These are phyloP conservation scores for Sphaerodactylus townsendi DNA, from an alignment of 2,113 vertebrate genomes.

Conservation along the genomic window DNA sequence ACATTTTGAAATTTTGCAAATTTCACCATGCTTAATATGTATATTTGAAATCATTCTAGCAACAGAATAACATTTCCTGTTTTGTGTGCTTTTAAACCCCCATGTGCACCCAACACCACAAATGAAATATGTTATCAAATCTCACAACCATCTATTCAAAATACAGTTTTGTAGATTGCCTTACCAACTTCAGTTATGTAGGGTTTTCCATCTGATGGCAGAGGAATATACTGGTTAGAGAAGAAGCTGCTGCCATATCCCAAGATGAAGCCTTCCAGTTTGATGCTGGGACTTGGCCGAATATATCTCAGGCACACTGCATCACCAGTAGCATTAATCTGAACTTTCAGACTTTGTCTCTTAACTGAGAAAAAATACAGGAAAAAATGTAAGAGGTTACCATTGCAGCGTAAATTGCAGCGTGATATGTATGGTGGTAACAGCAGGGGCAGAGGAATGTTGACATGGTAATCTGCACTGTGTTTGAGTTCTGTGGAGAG, in stretches of 20 bases:
- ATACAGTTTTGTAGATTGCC: conserved; percentile 35
- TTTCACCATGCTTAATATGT: background rate
- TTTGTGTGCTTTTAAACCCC: background rate
- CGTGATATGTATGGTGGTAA: no score
- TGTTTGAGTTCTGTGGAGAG: no score
- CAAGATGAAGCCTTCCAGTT: conserved; percentile 91
- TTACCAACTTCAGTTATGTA: conserved; percentile 90
- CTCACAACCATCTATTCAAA: background rate
- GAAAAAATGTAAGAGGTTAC: background rate
- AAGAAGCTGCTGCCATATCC: conserved; percentile 92
- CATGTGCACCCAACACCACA: background rate
- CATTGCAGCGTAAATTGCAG: background rate
- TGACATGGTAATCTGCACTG: no score
- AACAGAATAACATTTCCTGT: background rate
- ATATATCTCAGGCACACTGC: conserved; percentile 90
- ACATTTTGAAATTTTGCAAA: conserved; percentile 3
- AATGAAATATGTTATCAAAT: background rate
- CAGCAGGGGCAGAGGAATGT: no score
- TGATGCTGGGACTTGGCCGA: conserved; percentile 80
- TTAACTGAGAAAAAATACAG: conserved; percentile 75
- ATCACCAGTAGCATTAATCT: conserved; percentile 90
- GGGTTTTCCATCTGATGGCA: conserved; percentile 86
- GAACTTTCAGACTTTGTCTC: conserved; percentile 89
- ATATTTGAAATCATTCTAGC: background rate
- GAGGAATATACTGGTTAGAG: conserved; percentile 91